phyloP scores from a whole-genome alignment of 2,113 vertebrate genomes.

The Piprites chloris region DNA sequence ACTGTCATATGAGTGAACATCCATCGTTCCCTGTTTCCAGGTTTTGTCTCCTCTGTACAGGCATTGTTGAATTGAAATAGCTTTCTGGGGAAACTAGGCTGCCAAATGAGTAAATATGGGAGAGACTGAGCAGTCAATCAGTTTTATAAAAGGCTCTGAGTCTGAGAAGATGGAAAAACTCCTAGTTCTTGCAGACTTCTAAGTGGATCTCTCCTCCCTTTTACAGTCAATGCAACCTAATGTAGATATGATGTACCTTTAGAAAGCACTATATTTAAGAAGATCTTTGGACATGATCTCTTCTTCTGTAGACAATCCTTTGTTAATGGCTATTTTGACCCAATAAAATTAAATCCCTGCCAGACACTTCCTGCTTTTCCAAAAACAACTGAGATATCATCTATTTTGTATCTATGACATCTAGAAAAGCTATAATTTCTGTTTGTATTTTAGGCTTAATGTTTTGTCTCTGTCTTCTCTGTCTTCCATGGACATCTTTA shows the following conservation, averaged over 20 bases:
- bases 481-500: neutral
- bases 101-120: constrained; percentile 47
- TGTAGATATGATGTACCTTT: neutral
- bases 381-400: neutral
- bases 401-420: neutral
- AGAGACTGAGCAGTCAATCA: neutral
- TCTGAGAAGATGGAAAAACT: neutral
- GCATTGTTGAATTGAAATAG: constrained; percentile 19
- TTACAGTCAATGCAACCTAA: neutral
- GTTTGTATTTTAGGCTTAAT: neutral
- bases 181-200: neutral
- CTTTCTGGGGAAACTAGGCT: constrained; percentile 29
- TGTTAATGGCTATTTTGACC: constrained; percentile 4
- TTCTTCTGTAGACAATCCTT: neutral
- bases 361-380: neutral
- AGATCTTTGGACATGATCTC: neutral
- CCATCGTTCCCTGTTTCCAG: constrained; percentile 11
- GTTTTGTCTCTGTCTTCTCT: neutral
- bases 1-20: neutral
- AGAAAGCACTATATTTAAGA: neutral
- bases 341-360: neutral
- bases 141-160: constrained; percentile 16
- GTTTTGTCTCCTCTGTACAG: constrained; percentile 40
- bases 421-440: neutral
- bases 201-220: neutral